phyloP scores from a whole-genome alignment of 1,140 invertebrate genomes.

The Penaeus indicus region DNA sequence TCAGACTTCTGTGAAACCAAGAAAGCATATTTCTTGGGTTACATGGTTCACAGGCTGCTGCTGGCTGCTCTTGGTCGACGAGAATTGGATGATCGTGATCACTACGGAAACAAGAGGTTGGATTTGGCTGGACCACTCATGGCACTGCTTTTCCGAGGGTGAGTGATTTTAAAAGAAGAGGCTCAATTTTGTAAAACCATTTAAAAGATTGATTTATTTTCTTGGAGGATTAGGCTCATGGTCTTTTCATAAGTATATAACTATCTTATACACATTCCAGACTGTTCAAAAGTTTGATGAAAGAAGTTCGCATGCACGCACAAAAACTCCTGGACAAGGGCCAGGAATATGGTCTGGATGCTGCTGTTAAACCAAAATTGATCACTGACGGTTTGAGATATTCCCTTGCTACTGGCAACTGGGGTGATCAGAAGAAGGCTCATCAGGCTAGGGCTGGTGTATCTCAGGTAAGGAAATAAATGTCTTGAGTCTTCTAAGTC shows the following conservation, averaged over 20 bases:
- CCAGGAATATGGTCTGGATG: constrained; percentile 97
- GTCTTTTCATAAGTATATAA: constrained; percentile 54
- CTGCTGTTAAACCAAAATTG: constrained; percentile 97
- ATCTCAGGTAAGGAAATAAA: constrained; percentile 75
- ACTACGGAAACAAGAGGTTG: constrained; percentile 98
- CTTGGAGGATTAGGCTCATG: neutral
- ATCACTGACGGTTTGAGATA: constrained; percentile 99
- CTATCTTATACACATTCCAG: constrained; percentile 66
- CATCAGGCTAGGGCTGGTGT: constrained; percentile 96
- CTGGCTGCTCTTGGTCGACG: constrained; percentile 93
- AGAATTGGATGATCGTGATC: constrained; percentile 98
- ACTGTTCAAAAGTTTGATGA: constrained; percentile 92
- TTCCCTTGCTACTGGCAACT: constrained; percentile 98
- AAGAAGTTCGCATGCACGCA: constrained; percentile 97
- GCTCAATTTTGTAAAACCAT: neutral
- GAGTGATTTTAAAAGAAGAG: constrained; percentile 56
- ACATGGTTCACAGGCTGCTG: constrained; percentile 97
- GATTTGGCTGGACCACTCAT: constrained; percentile 96
- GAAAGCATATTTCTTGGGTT: constrained; percentile 97
- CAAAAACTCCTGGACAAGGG: constrained; percentile 99
- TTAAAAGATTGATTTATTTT: constrained; percentile 12
- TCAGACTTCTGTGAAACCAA: constrained; percentile 99
- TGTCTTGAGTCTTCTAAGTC: neutral
- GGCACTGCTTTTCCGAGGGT: constrained; percentile 94
- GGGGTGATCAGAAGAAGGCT: constrained; percentile 99